Percentiles rank a stretch among this genome's conserved stretches.
phyloP scores from a whole-genome alignment of 2,113 vertebrate genomes.

The Pomatostomus ruficeps region DNA sequence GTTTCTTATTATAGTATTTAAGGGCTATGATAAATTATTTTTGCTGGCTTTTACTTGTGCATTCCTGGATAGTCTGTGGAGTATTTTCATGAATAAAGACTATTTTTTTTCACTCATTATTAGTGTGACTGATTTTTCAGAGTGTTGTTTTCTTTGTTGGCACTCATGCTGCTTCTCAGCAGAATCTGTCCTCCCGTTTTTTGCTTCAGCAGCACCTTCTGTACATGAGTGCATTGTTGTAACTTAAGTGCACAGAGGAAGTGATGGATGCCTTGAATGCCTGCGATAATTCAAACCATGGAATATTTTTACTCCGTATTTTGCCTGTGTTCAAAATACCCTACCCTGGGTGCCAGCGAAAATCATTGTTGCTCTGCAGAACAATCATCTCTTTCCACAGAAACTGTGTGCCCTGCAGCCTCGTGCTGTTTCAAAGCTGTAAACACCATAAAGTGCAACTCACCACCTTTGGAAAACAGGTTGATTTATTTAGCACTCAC shows the following conservation, averaged over 20 bases:
- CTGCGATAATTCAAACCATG: background rate
- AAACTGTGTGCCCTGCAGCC: background rate
- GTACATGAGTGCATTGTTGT: accelerated
- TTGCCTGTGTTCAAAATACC: background rate
- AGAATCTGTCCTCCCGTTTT: background rate
- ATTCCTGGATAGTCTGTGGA: background rate
- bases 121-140: background rate
- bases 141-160: background rate
- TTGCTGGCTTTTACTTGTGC: background rate
- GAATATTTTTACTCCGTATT: background rate
- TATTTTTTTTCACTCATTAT: background rate
- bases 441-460: background rate
- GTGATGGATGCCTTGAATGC: background rate
- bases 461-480: background rate
- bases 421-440: accelerated
- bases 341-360: background rate
- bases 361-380: background rate
- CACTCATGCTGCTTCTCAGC: background rate
- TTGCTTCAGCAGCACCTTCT: background rate
- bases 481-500: background rate
- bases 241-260: background rate
- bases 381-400: background rate
- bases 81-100: background rate
- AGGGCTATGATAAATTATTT: background rate
- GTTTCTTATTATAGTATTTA: background rate